Conservation (phyloP, 2,113 vertebrate species). For the Notothenia rossii region DNA sequence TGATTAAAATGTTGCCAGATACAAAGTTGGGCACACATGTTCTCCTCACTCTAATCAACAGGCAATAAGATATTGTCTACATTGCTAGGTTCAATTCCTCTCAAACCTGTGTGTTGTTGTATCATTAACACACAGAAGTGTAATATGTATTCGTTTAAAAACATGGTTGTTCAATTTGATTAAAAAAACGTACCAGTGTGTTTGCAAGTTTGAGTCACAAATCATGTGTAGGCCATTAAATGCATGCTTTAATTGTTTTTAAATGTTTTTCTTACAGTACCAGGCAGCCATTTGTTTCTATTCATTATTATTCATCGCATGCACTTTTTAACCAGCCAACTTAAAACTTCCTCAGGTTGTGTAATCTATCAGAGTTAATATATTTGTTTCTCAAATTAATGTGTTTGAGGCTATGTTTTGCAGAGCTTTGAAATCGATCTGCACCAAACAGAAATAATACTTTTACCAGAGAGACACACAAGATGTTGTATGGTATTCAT, state of each 20-base stretch:
- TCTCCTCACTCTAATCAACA: not conserved
- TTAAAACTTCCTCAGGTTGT: not conserved
- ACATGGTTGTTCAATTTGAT: not conserved
- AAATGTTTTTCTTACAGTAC: not conserved
- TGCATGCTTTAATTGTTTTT: not conserved
- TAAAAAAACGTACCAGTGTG: not conserved
- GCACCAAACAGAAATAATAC: not conserved
- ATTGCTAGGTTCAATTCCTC: not conserved
- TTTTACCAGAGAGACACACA: not conserved
- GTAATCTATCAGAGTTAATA: constrained; percentile 6
- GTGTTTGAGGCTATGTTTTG: not conserved
- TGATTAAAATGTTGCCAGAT: not conserved
- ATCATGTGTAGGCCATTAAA: not conserved
- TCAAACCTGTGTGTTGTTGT: not conserved
- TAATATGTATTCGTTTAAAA: not conserved
- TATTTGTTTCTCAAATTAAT: not conserved
- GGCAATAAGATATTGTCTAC: not conserved
- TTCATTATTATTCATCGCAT: not conserved
- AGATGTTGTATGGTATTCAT: constrained; percentile 6
- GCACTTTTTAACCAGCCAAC: not conserved
- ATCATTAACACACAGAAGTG: not conserved
- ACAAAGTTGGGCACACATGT: not conserved
- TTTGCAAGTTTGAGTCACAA: not conserved
- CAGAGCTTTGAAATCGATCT: not conserved
- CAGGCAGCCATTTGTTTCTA: not conserved